Evolutionary conservation across 2,888 invertebrate species (phyloP), one percentile per base, ranked within the genome.

Genomic region (Tholera decimalis): DNA sequence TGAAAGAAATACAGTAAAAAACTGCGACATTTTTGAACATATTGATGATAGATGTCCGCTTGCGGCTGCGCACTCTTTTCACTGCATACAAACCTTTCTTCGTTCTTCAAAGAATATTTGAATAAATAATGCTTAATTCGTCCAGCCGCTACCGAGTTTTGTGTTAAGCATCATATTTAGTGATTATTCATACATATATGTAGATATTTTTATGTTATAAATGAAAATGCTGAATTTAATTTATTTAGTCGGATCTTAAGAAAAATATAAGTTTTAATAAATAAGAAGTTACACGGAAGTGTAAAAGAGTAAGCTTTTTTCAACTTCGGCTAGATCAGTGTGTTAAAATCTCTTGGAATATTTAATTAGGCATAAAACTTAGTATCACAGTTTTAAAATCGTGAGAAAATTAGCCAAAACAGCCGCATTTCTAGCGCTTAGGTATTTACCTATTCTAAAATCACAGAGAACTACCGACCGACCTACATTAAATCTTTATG

Each of bases 401-500:
- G 77, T 77, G 73, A 65, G 77, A 77, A 77, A 56, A 50, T 22
- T 43, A 1, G 35, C 57, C 35, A 39, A 56, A 46, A 37, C 54
- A 53, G 53, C 44, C 54, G 49, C 24, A 33, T 69, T 37, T 60
- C 20, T 67, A 49, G 49, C 9, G 28, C 15, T 26, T 44, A 41
- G n/a, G n/a, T 59, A 47, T 55, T 65, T 44, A 22, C 28, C 54
- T 69, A 73, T 37, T 51, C 22, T 35, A 53, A n/a, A n/a, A 5
- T 47, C 44, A 41, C 20, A 60, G 15, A 35, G 26, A 63, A 49
- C 68, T 71, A 55, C 68, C 64, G 60, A 72, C 73, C 83, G 83
- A 80, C 83, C 83, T 58, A 82, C 75, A 82, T 79, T 65, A 61
- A 70, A 65, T 66, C 56, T 82, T 83, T 78, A 88, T 83, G 84